Percentiles rank a stretch among this genome's conserved stretches.
Conservation (phyloP, 2,113 vertebrate genomes). For the Mixornis gularis region DNA sequence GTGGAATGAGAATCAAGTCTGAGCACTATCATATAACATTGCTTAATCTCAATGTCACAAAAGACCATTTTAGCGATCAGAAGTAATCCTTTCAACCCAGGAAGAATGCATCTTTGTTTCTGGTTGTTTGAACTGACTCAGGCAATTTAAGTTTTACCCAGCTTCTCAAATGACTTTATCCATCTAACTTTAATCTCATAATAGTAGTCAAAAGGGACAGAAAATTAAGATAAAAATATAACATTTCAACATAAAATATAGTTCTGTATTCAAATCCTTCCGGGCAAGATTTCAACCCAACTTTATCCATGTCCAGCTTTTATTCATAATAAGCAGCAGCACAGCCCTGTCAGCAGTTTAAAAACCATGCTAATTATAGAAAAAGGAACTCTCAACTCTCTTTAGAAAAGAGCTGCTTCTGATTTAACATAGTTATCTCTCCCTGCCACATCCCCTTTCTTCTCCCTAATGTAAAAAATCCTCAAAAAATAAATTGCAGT, state of each 20-base stretch:
- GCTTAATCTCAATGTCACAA: conserved; percentile 25
- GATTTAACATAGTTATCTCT: conserved; percentile 45
- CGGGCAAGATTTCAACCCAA: conserved; percentile 14
- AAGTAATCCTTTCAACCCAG: conserved; percentile 47
- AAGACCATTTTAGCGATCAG: conserved; percentile 46
- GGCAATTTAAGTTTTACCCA: conserved; percentile 54
- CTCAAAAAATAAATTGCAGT: conserved; percentile 46
- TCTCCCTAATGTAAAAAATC: background rate
- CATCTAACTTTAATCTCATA: conserved; percentile 59
- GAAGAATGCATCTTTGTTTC: conserved; percentile 60
- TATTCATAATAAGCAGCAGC: background rate
- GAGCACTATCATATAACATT: conserved; percentile 14
- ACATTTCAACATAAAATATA: conserved; percentile 50
- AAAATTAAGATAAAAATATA: conserved; percentile 62
- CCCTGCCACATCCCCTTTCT: conserved; percentile 3
- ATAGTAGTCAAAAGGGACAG: conserved; percentile 50
- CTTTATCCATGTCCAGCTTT: conserved; percentile 38
- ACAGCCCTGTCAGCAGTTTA: conserved; percentile 26
- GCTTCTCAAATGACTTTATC: conserved; percentile 62
- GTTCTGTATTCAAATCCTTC: conserved; percentile 39
- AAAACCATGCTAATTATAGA: conserved; percentile 10
- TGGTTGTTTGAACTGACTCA: conserved; percentile 59
- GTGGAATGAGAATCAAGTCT: background rate
- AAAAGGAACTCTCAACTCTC: conserved; percentile 2
- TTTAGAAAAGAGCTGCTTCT: conserved; percentile 24